Percentiles rank a stretch among this genome's conserved stretches.
phyloP scores from a whole-genome alignment of 2,113 vertebrate genomes.

The Elaphurus davidianus region DNA sequence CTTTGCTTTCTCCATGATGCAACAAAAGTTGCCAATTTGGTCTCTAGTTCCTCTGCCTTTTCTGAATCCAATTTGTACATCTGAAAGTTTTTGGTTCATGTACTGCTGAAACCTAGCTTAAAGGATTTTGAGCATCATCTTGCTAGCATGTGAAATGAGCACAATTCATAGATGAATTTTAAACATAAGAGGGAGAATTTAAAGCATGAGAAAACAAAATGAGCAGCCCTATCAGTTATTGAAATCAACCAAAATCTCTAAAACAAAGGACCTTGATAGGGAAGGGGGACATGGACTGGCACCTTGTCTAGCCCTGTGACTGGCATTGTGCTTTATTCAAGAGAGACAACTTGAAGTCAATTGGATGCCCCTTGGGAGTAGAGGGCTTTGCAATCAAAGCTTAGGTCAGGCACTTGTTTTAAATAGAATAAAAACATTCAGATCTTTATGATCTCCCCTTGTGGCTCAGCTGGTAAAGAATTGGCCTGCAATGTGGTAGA shows the following conservation, averaged over 20 bases:
- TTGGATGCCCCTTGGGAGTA: background rate
- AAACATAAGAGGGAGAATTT: background rate
- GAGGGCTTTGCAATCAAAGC: background rate
- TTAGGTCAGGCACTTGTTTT: background rate
- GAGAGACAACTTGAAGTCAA: background rate
- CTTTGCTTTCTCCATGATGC: background rate
- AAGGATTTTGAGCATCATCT: background rate
- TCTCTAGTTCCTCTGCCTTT: background rate
- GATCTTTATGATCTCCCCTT: background rate
- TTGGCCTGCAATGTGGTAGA: background rate
- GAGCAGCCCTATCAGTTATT: background rate
- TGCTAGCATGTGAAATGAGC: background rate
- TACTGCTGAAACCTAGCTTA: background rate
- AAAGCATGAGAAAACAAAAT: background rate
- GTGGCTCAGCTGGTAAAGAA: background rate
- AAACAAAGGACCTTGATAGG: background rate
- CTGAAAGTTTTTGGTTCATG: background rate
- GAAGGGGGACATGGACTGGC: background rate
- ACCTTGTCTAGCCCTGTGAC: background rate
- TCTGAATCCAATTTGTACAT: background rate
- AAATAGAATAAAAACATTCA: background rate
- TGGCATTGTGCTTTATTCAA: background rate
- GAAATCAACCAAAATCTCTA: background rate
- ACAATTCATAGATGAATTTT: background rate
- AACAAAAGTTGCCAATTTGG: background rate